Conservation (phyloP, 2,888 invertebrate species). For the Chromoteleia sp. region DNA sequence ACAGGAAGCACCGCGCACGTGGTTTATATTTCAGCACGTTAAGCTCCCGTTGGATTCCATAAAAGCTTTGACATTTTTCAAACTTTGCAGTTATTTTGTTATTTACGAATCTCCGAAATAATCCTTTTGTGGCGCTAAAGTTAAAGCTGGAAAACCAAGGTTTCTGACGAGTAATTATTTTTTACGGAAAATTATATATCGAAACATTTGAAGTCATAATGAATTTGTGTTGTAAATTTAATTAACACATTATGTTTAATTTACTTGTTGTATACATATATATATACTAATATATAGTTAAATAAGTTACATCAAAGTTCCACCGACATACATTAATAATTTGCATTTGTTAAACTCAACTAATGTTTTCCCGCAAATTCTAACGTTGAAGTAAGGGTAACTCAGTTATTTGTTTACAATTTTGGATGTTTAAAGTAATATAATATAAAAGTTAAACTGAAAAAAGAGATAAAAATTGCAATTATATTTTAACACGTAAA, state of each 20-base stretch:
- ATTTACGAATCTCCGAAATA: conserved; percentile 26
- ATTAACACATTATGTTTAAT: neutral
- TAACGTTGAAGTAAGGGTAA: neutral
- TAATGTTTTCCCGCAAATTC: neutral
- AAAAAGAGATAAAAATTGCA: too few species aligned
- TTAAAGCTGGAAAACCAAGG: conserved; percentile 12
- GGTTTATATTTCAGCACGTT: conserved; percentile 36
- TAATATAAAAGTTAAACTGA: too few species aligned
- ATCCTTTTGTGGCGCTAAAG: conserved; percentile 17
- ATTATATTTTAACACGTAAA: too few species aligned
- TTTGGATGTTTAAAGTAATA: too few species aligned
- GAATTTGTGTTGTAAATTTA: neutral
- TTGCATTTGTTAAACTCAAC: neutral
- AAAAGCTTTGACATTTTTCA: conserved; percentile 38
- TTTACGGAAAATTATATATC: neutral
- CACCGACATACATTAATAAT: neutral
- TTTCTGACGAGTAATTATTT: conserved; percentile 1
- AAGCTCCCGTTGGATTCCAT: conserved; percentile 15
- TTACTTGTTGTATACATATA: neutral
- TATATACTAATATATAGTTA: too few species aligned
- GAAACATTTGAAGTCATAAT: neutral
- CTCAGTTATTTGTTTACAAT: neutral
- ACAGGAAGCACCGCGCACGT: neutral
- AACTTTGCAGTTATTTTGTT: conserved; percentile 13
- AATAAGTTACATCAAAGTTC: neutral